Percentiles rank a stretch among this genome's conserved stretches.
Evolutionary conservation across 2,888 invertebrate genomes (phyloP).

Genomic region (Liodrosophila aerea): DNA sequence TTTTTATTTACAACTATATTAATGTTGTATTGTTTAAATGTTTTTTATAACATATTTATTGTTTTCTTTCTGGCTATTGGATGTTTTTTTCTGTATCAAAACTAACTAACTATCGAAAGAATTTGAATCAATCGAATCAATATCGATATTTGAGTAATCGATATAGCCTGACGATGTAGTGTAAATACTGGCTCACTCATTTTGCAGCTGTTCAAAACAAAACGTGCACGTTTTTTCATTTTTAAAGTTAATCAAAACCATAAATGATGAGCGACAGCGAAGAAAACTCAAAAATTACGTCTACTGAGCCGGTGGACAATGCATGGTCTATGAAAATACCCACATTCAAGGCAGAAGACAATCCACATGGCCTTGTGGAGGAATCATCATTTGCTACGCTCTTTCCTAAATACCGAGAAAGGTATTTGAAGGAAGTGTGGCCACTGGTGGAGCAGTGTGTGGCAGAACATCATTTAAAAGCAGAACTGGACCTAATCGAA

Average conservation of each 20-base stretch:
- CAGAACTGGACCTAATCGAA: slow-evolving; percentile 95
- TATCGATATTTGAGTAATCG: neutral
- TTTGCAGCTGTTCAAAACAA: slow-evolving; percentile 48
- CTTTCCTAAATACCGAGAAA: slow-evolving; percentile 98
- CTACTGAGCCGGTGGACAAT: slow-evolving; percentile 88
- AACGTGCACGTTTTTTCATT: slow-evolving; percentile 52
- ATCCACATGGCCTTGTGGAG: slow-evolving; percentile 91
- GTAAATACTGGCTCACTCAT: slow-evolving; percentile 14
- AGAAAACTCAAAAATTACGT: slow-evolving; percentile 58
- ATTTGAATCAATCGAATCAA: no score
- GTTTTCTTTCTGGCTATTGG: no score
- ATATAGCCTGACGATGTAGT: no score
- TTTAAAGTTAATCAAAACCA: neutral
- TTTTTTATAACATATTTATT: neutral
- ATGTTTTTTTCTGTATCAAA: no score
- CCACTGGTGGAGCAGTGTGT: slow-evolving; percentile 94
- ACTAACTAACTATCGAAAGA: no score
- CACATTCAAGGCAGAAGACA: slow-evolving; percentile 93
- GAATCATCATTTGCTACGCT: slow-evolving; percentile 98
- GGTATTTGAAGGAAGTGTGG: slow-evolving; percentile 97
- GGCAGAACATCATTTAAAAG: slow-evolving; percentile 89
- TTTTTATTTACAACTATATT: no score
- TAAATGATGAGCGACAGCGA: slow-evolving; percentile 77
- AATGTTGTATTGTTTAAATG: neutral
- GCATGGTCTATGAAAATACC: slow-evolving; percentile 95